Percentiles rank a stretch among this genome's conserved stretches.
phyloP scores from a whole-genome alignment of 2,113 vertebrate species.

The Phalacrocorax brasilianus region DNA sequence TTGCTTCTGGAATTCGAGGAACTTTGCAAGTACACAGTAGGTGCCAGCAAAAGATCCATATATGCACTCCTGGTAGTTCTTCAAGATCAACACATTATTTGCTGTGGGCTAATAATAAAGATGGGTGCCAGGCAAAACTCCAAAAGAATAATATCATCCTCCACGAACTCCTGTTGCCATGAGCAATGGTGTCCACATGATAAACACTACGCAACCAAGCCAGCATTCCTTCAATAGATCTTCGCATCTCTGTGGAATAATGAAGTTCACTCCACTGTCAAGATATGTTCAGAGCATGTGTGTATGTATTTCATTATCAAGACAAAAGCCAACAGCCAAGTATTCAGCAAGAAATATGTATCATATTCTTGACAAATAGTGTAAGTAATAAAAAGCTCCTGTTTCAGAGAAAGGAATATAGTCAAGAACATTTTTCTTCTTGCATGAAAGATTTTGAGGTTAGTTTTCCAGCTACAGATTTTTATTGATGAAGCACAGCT shows the following conservation, averaged over 20 bases:
- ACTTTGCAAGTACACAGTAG: not conserved
- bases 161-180: not conserved
- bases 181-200: not conserved
- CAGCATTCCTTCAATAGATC: not conserved
- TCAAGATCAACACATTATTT: not conserved
- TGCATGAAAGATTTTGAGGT: not conserved
- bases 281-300: not conserved
- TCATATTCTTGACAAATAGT: not conserved
- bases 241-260: not conserved
- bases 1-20: not conserved
- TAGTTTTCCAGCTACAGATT: not conserved
- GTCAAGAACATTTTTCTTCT: not conserved
- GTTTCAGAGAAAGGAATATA: constrained; percentile 8
- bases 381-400: not conserved
- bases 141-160: not conserved
- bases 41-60: not conserved
- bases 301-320: not conserved
- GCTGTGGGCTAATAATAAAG: not conserved
- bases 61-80: not conserved
- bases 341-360: not conserved
- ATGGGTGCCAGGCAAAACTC: not conserved
- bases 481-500: not conserved
- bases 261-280: not conserved
- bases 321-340: constrained; percentile 32
- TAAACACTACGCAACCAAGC: not conserved